Evolutionary conservation across 2,797 vertebrate species (phyloP).

Genomic region (Tadarida brasiliensis): DNA sequence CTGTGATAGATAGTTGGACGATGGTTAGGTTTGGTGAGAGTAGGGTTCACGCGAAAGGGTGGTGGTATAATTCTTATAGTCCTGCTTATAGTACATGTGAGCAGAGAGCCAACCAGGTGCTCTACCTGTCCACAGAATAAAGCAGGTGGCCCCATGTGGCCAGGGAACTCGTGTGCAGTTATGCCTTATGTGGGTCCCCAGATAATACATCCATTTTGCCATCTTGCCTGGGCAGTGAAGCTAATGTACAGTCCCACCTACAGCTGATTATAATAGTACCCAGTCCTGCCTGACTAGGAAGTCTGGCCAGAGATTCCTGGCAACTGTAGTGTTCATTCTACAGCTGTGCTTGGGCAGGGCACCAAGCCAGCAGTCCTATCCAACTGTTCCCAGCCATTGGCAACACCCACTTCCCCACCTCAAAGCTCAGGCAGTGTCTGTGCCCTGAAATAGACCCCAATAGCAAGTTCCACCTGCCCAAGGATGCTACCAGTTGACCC

Average conservation of each 20-base stretch:
- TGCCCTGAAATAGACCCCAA: background rate
- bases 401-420: background rate
- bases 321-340: background rate
- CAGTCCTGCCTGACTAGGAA: background rate
- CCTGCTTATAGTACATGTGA: background rate
- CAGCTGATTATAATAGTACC: background rate
- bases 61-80: background rate
- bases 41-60: background rate
- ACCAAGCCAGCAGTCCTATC: background rate
- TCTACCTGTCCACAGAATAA: background rate
- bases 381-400: background rate
- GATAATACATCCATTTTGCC: background rate
- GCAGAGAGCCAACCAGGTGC: background rate
- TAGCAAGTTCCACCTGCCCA: background rate
- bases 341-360: background rate
- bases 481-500: background rate
- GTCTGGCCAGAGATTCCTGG: background rate
- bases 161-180: background rate
- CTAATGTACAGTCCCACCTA: background rate
- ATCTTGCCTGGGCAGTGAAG: background rate
- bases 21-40: conserved; percentile 63
- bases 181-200: background rate
- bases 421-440: background rate
- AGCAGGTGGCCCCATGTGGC: background rate
- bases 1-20: conserved; percentile 53